Evolutionary conservation across 2,797 vertebrate species (phyloP).

Genomic region (Acanthurus tractus): DNA sequence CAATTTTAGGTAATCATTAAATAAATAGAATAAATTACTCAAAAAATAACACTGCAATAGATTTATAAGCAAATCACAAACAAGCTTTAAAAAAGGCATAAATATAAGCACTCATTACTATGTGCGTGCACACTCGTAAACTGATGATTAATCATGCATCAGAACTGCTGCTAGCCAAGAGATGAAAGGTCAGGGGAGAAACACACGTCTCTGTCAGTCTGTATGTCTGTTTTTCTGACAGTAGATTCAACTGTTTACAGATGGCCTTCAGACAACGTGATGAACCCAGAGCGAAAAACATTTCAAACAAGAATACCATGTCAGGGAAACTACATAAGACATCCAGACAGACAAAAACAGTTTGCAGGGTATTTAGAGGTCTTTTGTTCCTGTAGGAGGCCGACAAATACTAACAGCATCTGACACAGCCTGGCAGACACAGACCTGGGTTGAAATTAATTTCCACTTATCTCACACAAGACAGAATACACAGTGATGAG

Average conservation of each 20-base stretch:
- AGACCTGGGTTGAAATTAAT: conserved; percentile 31
- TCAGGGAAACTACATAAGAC: conserved; percentile 34
- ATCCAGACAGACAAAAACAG: conserved; percentile 33
- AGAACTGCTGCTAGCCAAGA: conserved; percentile 30
- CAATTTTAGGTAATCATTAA: background rate
- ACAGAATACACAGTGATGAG: background rate
- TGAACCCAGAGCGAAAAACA: conserved; percentile 9
- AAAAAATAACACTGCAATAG: background rate
- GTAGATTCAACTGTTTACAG: conserved; percentile 18
- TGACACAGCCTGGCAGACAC: conserved; percentile 60
- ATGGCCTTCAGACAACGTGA: conserved; percentile 25
- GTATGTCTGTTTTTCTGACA: conserved; percentile 20
- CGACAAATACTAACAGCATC: conserved; percentile 52
- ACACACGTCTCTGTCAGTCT: conserved; percentile 33
- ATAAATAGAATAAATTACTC: background rate
- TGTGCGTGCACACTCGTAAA: conserved; percentile 27
- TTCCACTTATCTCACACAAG: conserved; percentile 22
- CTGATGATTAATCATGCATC: conserved; percentile 50
- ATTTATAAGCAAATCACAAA: background rate
- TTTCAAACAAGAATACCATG: conserved; percentile 23
- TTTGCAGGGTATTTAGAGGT: conserved; percentile 36
- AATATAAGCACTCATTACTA: background rate
- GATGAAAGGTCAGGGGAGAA: conserved; percentile 60
- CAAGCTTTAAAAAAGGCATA: background rate
- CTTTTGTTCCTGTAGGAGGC: conserved; percentile 58